Evolutionary conservation across 2,888 invertebrate species (phyloP).

Genomic region (Ennomos fuscantarius): DNA sequence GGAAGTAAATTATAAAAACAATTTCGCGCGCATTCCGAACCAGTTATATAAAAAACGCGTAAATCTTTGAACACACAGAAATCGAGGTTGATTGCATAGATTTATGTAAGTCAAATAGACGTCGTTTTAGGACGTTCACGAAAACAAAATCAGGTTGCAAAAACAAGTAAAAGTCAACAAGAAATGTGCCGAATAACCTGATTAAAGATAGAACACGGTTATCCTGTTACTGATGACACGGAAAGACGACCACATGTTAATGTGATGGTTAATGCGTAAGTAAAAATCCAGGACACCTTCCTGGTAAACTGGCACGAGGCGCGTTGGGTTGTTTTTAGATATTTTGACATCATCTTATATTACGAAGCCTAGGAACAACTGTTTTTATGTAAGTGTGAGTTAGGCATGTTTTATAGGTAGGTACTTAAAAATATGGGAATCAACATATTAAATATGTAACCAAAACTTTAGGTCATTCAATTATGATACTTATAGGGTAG

Average conservation of each 20-base stretch:
- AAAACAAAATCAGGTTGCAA: slow-evolving; percentile 50
- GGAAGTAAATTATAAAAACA: slow-evolving; percentile 26
- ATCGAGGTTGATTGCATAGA: slow-evolving; percentile 41
- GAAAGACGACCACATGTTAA: slow-evolving; percentile 35
- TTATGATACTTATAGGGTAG: too few species aligned
- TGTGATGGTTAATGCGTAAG: slow-evolving; percentile 31
- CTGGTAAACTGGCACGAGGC: slow-evolving; percentile 29
- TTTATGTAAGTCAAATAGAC: slow-evolving; percentile 35
- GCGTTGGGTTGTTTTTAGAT: background rate
- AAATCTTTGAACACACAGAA: slow-evolving; percentile 36
- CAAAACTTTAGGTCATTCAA: too few species aligned
- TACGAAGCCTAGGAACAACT: too few species aligned
- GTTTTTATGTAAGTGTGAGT: too few species aligned
- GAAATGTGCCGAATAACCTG: slow-evolving; percentile 60
- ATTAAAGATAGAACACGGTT: slow-evolving; percentile 70
- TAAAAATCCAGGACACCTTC: slow-evolving; percentile 36
- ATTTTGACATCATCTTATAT: background rate
- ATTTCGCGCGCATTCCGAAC: slow-evolving; percentile 30
- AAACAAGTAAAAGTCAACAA: slow-evolving; percentile 60
- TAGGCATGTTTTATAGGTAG: too few species aligned
- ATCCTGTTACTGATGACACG: slow-evolving; percentile 49
- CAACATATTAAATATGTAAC: too few species aligned
- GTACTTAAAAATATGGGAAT: too few species aligned
- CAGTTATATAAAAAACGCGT: slow-evolving; percentile 34
- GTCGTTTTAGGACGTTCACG: slow-evolving; percentile 23